Conservation (phyloP, 2,888 invertebrate genomes). For the Pseudococcus longispinus region DNA sequence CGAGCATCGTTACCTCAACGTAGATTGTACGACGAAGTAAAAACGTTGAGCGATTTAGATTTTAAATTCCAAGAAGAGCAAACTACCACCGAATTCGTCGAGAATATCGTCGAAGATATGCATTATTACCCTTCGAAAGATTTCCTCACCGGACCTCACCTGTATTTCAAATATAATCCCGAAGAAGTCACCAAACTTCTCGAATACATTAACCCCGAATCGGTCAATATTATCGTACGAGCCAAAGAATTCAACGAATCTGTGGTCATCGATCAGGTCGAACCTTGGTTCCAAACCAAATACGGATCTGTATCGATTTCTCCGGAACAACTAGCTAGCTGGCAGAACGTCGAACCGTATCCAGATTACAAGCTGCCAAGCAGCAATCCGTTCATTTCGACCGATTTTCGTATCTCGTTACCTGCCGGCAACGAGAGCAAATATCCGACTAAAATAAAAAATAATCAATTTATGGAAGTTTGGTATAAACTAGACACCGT, state of each 20-base stretch:
- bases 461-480: conserved; percentile 70
- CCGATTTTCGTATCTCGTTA: conserved; percentile 71
- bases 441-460: conserved; percentile 69
- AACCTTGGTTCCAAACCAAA: conserved; percentile 85
- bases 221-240: conserved; percentile 75
- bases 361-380: conserved; percentile 73
- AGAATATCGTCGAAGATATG: conserved; percentile 78
- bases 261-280: conserved; percentile 70
- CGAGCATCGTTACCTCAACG: conserved; percentile 61
- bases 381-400: conserved; percentile 75
- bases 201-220: conserved; percentile 70
- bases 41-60: conserved; percentile 76
- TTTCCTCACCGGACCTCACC: conserved; percentile 77
- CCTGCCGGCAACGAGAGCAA: conserved; percentile 62
- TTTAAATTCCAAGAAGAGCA: conserved; percentile 71
- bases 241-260: conserved; percentile 68
- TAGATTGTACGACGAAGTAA: conserved; percentile 74
- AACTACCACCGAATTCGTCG: conserved; percentile 78
- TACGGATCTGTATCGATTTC: conserved; percentile 75
- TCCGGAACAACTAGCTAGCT: conserved; percentile 69
- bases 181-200: conserved; percentile 65
- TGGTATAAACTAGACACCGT: conserved; percentile 87
- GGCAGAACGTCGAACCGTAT: conserved; percentile 69
- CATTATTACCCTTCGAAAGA: conserved; percentile 80
- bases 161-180: conserved; percentile 80